Conservation (phyloP, 2,113 vertebrate genomes). For the Pycnonotus jocosus region DNA sequence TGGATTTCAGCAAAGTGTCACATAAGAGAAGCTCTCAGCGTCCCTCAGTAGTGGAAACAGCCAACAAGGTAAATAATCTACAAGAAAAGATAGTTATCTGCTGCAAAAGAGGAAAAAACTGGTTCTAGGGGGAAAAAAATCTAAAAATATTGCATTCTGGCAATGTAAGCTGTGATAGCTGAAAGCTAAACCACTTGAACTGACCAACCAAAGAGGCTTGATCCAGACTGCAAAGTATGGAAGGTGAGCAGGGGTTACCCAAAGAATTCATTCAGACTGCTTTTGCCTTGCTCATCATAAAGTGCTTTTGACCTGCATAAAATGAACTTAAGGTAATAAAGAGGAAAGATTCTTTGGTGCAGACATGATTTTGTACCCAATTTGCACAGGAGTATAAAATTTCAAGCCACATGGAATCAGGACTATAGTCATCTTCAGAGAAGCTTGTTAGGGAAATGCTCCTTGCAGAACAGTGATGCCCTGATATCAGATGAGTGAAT, state of each 20-base stretch:
- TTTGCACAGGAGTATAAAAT: not conserved
- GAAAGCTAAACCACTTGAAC: not conserved
- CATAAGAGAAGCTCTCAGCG: not conserved
- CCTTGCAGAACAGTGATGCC: not conserved
- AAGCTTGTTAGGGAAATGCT: not conserved
- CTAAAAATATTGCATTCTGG: not conserved
- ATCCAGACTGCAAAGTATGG: not conserved
- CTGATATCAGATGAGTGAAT: not conserved
- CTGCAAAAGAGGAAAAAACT: not conserved
- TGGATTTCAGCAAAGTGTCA: not conserved
- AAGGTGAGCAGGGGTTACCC: not conserved
- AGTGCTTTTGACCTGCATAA: not conserved
- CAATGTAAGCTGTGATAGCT: not conserved
- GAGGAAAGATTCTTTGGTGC: not conserved
- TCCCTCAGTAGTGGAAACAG: not conserved
- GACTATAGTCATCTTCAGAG: not conserved
- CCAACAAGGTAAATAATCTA: not conserved
- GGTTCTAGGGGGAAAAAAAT: rapidly evolving
- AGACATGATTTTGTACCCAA: not conserved
- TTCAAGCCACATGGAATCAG: not conserved
- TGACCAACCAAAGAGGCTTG: not conserved
- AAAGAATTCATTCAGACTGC: not conserved
- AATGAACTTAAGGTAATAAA: not conserved
- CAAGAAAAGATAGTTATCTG: not conserved
- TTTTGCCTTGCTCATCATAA: not conserved